These are phyloP conservation scores for Melanocharis versteri DNA, from an alignment of 2,113 vertebrate species.

Conservation along the genomic window DNA sequence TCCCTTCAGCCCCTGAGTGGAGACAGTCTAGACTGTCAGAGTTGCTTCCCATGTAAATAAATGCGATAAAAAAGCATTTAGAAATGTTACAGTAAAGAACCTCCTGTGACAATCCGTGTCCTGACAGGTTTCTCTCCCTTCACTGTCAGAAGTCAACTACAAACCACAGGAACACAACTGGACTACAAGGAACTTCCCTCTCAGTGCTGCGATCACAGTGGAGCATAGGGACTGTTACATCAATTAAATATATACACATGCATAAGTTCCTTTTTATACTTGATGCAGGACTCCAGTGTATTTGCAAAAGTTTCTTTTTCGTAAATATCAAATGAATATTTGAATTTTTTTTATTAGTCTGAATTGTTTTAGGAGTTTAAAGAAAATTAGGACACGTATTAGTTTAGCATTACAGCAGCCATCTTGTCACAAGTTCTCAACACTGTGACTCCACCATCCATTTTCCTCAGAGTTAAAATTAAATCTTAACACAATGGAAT, in stretches of 20 bases:
- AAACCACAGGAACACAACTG: background rate
- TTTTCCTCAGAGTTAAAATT: constrained; percentile 39
- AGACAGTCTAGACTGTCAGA: background rate
- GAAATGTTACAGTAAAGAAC: background rate
- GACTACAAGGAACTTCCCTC: background rate
- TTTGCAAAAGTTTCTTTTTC: background rate
- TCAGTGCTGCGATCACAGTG: background rate
- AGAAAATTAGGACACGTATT: background rate
- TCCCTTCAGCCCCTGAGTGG: background rate
- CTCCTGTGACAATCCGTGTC: background rate
- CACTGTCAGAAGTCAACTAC: background rate
- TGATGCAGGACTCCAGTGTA: background rate
- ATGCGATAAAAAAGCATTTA: background rate
- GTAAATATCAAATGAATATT: background rate
- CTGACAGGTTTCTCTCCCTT: background rate
- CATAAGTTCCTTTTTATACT: background rate
- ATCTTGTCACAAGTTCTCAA: background rate
- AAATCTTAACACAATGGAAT: constrained; percentile 23
- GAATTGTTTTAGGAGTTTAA: background rate
- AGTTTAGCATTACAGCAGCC: background rate
- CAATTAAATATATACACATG: background rate
- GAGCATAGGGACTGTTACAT: background rate
- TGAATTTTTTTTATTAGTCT: background rate
- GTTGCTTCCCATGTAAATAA: background rate
- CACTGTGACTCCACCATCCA: background rate